Conservation (phyloP, 2,888 invertebrate genomes). For the Polia nebulosa region DNA sequence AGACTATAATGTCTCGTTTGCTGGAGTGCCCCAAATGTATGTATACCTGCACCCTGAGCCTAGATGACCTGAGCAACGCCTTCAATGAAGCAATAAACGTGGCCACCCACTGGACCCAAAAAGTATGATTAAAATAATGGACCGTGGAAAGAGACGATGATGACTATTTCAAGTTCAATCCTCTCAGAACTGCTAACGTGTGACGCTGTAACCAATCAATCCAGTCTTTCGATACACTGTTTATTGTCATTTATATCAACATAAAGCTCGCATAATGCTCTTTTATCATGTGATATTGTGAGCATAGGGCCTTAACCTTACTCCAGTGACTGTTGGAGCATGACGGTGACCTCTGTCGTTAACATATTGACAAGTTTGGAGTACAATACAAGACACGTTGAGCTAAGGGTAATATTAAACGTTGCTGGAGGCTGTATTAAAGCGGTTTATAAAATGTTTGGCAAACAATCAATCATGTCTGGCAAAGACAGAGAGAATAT, state of each 20-base stretch:
- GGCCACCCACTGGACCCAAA: too few species aligned
- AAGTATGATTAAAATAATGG: too few species aligned
- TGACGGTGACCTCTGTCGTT: constrained; percentile 42
- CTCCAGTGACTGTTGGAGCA: constrained; percentile 11
- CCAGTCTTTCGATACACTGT: not conserved
- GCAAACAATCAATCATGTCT: not conserved
- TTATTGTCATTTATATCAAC: constrained; percentile 24
- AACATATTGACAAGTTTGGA: constrained; percentile 32
- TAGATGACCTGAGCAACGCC: too few species aligned
- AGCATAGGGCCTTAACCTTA: constrained; percentile 49
- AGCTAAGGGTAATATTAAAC: constrained; percentile 12
- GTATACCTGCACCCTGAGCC: too few species aligned
- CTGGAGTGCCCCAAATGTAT: too few species aligned
- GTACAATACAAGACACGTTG: constrained; percentile 30
- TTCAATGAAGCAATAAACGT: too few species aligned
- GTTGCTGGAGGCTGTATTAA: constrained; percentile 1
- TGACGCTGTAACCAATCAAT: constrained; percentile 4
- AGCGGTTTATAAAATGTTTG: not conserved
- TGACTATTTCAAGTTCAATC: too few species aligned
- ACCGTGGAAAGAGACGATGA: too few species aligned
- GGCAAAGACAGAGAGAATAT: not conserved
- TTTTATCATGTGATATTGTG: constrained; percentile 34
- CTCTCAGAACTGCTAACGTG: not conserved
- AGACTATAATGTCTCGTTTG: too few species aligned
- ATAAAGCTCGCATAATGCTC: constrained; percentile 24